Conservation (phyloP, 2,888 invertebrate species). For the Drosophila ezoana region DNA sequence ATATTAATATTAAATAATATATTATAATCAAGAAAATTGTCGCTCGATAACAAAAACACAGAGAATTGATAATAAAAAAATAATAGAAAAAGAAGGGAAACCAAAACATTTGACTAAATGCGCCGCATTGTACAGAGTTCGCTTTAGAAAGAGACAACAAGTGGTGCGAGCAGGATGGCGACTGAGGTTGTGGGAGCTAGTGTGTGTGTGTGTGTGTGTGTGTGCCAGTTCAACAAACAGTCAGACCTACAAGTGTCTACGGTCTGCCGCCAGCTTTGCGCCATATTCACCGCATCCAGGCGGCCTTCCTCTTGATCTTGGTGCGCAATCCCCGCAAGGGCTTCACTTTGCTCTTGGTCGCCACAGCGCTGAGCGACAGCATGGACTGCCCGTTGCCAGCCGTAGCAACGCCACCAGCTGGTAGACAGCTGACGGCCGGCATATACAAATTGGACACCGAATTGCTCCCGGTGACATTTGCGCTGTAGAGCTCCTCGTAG, state of each 20-base stretch:
- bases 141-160: slow-evolving; percentile 64
- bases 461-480: slow-evolving; percentile 47
- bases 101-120: slow-evolving; percentile 58
- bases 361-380: slow-evolving; percentile 50
- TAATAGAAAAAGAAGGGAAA: slow-evolving; percentile 5
- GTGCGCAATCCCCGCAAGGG: slow-evolving; percentile 82
- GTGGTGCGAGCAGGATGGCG: slow-evolving; percentile 32
- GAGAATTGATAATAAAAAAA: slow-evolving; percentile 4
- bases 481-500: slow-evolving; percentile 76
- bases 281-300: slow-evolving; percentile 84
- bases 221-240: slow-evolving; percentile 17
- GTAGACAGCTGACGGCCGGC: slow-evolving; percentile 21
- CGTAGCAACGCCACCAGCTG: slow-evolving; percentile 6
- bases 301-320: slow-evolving; percentile 84
- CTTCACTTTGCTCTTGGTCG: slow-evolving; percentile 79
- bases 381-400: slow-evolving; percentile 29
- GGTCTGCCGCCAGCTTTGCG: slow-evolving; percentile 54
- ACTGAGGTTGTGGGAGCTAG: slow-evolving; percentile 13
- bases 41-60: slow-evolving; percentile 41
- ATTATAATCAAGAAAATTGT: slow-evolving; percentile 19
- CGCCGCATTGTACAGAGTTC: slow-evolving; percentile 50
- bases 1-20: slow-evolving; percentile 10
- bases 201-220: slow-evolving; percentile 3
- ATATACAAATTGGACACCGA: slow-evolving; percentile 37
- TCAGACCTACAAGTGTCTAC: slow-evolving; percentile 5